Conservation (phyloP, 2,888 invertebrate species). For the Emesis furor region DNA sequence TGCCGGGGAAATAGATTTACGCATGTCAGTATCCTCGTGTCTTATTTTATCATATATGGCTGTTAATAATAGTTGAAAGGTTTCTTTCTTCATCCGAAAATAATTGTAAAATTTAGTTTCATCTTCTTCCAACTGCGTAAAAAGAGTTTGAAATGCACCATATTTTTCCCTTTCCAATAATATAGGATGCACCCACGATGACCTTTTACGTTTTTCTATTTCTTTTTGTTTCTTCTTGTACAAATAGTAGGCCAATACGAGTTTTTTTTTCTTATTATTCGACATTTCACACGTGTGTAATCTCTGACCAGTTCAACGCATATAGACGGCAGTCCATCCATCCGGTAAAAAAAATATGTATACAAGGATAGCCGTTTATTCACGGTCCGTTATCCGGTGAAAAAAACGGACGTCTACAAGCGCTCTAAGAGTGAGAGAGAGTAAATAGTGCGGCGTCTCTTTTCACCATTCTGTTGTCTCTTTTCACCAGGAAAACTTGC, state of each 20-base stretch:
- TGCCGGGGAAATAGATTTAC: constrained; percentile 72
- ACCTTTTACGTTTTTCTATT: constrained; percentile 73
- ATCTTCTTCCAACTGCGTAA: no score
- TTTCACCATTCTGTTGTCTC: no score
- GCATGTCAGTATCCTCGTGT: constrained; percentile 71
- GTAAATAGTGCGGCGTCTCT: no score
- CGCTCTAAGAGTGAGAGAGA: no score
- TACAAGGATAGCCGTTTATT: constrained; percentile 56
- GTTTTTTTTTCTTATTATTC: constrained; percentile 67
- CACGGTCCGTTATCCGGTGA: constrained; percentile 56
- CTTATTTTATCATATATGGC: constrained; percentile 66
- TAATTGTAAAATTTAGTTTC: background rate
- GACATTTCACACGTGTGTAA: constrained; percentile 66
- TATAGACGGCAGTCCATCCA: constrained; percentile 67
- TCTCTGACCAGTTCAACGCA: constrained; percentile 60
- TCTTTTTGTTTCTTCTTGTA: constrained; percentile 75
- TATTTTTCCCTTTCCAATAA: constrained; percentile 75
- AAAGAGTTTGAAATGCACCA: constrained; percentile 22
- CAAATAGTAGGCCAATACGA: constrained; percentile 71
- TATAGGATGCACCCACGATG: constrained; percentile 75
- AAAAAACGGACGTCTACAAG: constrained; percentile 40
- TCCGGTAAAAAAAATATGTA: constrained; percentile 66
- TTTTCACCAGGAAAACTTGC: no score
- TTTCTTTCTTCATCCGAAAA: constrained; percentile 62
- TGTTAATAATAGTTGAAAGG: constrained; percentile 69